Evolutionary conservation across 1,140 invertebrate species (phyloP).

Genomic region (Batillaria attramentaria): DNA sequence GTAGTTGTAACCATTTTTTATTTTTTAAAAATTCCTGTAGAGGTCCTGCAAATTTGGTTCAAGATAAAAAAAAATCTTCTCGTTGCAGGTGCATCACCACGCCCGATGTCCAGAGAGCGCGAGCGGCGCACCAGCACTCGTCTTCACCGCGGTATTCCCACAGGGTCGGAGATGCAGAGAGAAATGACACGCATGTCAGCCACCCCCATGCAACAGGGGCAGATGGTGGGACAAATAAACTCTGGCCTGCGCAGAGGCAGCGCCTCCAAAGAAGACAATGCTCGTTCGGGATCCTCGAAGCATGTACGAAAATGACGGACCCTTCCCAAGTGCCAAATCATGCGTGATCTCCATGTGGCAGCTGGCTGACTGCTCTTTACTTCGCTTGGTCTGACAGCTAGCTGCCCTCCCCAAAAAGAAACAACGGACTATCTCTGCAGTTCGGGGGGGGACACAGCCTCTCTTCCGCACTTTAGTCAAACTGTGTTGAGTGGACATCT

Average conservation of each 20-base stretch:
- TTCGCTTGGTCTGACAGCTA: no score
- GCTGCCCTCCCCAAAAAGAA: no score
- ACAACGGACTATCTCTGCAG: no score
- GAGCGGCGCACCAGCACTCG: conserved; percentile 66
- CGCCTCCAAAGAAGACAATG: conserved; percentile 66
- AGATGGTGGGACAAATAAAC: conserved; percentile 46
- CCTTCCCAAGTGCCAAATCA: conserved; percentile 8
- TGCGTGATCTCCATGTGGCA: conserved; percentile 17
- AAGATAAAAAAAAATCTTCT: no score
- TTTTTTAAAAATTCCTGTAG: neutral
- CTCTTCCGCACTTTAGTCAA: no score
- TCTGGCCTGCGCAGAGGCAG: conserved; percentile 64
- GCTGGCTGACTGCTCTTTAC: no score
- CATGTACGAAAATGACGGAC: conserved; percentile 56
- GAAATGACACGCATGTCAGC: conserved; percentile 61
- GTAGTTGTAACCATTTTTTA: no score
- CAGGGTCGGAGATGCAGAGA: conserved; percentile 53
- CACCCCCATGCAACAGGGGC: conserved; percentile 55
- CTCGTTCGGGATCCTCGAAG: conserved; percentile 62
- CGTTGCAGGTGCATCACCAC: conserved; percentile 63
- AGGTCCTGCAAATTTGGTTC: neutral
- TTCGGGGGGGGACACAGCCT: no score
- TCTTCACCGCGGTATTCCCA: conserved; percentile 67
- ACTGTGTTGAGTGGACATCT: no score
- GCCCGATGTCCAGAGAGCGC: conserved; percentile 67